These are phyloP conservation scores for Drosophila koepferae DNA, from an alignment of 2,888 invertebrate genomes.

Conservation along the genomic window DNA sequence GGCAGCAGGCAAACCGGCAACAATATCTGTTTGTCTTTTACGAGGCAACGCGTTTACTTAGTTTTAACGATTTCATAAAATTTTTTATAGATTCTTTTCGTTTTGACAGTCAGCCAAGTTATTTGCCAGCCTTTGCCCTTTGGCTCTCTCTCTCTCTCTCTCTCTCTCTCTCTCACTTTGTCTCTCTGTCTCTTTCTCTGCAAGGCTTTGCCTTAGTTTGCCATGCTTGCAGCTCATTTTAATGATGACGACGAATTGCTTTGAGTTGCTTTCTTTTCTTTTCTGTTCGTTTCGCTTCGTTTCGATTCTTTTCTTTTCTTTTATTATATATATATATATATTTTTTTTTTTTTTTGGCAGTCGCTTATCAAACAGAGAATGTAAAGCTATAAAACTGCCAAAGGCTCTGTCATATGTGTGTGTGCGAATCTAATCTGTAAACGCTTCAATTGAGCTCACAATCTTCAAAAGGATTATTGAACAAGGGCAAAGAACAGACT, in stretches of 20 bases:
- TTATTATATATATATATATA: too few relatives aligned
- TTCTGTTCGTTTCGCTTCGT: slow-evolving; percentile 10
- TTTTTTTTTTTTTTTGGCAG: slow-evolving; percentile 19
- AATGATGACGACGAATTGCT: slow-evolving; percentile 39
- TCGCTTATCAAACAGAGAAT: slow-evolving; percentile 46
- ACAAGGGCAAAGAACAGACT: not conserved
- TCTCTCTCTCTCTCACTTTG: not conserved
- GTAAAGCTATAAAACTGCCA: slow-evolving; percentile 50
- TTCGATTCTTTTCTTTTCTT: not conserved
- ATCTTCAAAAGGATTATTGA: slow-evolving; percentile 57
- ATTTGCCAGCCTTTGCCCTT: slow-evolving; percentile 10
- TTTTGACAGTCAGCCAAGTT: slow-evolving; percentile 37
- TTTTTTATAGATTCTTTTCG: slow-evolving; percentile 44
- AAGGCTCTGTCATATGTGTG: slow-evolving; percentile 19
- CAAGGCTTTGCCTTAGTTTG: slow-evolving; percentile 27
- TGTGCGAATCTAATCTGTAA: slow-evolving; percentile 22
- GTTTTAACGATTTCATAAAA: slow-evolving; percentile 58
- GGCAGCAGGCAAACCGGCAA: slow-evolving; percentile 11
- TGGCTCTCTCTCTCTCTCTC: not conserved
- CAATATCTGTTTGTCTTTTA: slow-evolving; percentile 46
- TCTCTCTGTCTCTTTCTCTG: not conserved
- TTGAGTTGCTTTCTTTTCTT: slow-evolving; percentile 17
- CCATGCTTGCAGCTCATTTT: slow-evolving; percentile 31
- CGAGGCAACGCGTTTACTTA: slow-evolving; percentile 43
- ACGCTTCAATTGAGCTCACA: slow-evolving; percentile 50